Percentiles rank a stretch among this genome's conserved stretches.
Conservation (phyloP, 1,140 invertebrate genomes). For the Orchesella cincta region DNA sequence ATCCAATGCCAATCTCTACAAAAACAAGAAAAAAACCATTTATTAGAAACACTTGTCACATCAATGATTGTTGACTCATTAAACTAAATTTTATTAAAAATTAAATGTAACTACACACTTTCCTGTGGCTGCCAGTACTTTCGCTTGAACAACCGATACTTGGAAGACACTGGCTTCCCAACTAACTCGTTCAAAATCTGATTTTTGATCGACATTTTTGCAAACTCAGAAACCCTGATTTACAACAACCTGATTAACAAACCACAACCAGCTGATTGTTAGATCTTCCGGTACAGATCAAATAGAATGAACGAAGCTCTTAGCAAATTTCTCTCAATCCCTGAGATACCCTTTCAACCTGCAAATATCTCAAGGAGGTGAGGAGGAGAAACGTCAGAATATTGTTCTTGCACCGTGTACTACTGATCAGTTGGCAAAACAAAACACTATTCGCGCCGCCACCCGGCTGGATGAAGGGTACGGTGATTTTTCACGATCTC, state of each 20-base stretch:
- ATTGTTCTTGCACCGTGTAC: too few relatives aligned
- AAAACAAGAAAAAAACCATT: slow-evolving; percentile 47
- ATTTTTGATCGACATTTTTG: not conserved
- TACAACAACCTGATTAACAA: not conserved
- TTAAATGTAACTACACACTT: not conserved
- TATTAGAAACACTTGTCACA: not conserved
- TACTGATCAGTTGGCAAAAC: too few relatives aligned
- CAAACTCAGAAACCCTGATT: not conserved
- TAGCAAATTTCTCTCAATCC: too few relatives aligned
- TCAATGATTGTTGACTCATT: not conserved
- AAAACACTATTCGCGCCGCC: too few relatives aligned
- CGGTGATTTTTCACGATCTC: too few relatives aligned
- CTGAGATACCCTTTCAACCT: too few relatives aligned
- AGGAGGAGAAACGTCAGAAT: too few relatives aligned
- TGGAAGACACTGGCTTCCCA: not conserved
- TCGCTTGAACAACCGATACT: not conserved
- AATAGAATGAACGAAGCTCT: too few relatives aligned
- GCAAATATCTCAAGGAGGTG: too few relatives aligned
- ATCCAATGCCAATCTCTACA: slow-evolving; percentile 94
- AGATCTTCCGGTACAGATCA: too few relatives aligned
- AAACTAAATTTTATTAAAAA: not conserved
- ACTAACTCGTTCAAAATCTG: not conserved
- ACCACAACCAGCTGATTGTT: not conserved
- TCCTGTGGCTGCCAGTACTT: not conserved
- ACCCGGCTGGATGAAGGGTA: too few relatives aligned